Base-by-base conservation (phyloP, 2,797 vertebrate genomes). In the Phalloptychus januarius region DNA sequence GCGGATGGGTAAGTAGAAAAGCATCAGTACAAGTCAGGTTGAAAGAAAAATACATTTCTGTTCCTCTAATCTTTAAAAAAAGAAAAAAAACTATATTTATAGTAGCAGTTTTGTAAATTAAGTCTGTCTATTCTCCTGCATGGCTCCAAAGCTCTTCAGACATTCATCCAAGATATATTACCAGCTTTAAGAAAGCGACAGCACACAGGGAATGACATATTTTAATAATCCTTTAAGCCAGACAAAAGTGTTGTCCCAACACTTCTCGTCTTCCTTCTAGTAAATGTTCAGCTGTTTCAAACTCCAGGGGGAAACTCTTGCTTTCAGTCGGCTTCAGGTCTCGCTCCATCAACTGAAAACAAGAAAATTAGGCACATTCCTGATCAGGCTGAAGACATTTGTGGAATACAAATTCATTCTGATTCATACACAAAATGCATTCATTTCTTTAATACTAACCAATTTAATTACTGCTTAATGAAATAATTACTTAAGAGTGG, bases 301-400 rank as follows among this genome's bases (percentile, higher is more conserved):
- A 99, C 93, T 99, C 98, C 86, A 99, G 89, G 0, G 98, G 96
- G 40, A 97, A 80, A 0, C 74, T 89, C 5, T 90, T 88, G 1
- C 38, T 86, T 70, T 93, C 93, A 25, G 90, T 94, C 91, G 95
- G 95, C 78, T 96, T 97, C 84, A 99, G 84, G 84, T 98, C 96
- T 83, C 72, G 94, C 80, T 99, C 97, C 89, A 99, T 98, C 76
- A 99, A 90, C 98, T 99, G 84, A 1, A 82, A 4, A 75, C 5
- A 76, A 77, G 44, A 84, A 87, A 4, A 81, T 2, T 11, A 11
- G 33, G 46, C 20, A 81, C 4, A 74, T 56, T 20, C 76, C 18
- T 79, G 20, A 58, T 74, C 33, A 42, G 10, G 36, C 61, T 12
- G n/a, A 23, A 69, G 65, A 69, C 4, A 67, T 69, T 69, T 69